Base-by-base conservation (phyloP, 2,797 vertebrate genomes). In the Morus bassanus region DNA sequence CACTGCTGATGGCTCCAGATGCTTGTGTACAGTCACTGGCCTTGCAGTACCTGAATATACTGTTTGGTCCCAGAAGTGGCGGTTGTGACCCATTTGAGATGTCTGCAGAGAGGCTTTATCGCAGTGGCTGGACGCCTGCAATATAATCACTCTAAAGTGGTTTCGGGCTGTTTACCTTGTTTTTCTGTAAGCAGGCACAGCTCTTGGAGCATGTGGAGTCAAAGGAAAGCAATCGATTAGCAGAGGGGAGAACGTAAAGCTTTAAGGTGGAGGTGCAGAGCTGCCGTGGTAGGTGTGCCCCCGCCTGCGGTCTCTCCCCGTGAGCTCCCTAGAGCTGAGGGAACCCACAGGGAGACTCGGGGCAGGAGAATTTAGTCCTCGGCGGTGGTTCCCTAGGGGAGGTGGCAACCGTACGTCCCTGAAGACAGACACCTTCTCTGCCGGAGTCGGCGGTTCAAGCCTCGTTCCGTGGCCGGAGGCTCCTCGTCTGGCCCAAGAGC, bases 211-310 rank as follows among this genome's bases (percentile, higher is more conserved):
- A 22, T 3, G 21, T 13, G 33, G 50, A 70, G n/a, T 48, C 72
- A 61, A 35, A 73, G 39, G 39, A 65, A 76, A 92, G 43, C 37
- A 30, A 46, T n/a, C 4, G 30, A 72, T 82, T 41, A 59, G 41
- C 57, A 33, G 65, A 75, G 43, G 43, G 0, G 3, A 50, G 67
- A 45, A 54, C 7, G 22, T 7, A 50, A 86, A 57, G 5, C 30
- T 61, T n/a, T 30, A 17, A 39, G 0, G n/a, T 18, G 65, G 53
- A 46, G n/a, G 18, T 23, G 59, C 48, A 17, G 27, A 19, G 48
- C 39, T 11, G 27, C 17, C 0, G 1, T 33, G 39, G 28, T 8
- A 11, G 27, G 6, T 8, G 30, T 67, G 31, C 2, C 7, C 31
- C 18, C 25, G 16, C 14, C 41, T 16, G 41, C 41, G 41, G 4